These are phyloP conservation scores for Plectropomus leopardus DNA, from an alignment of 2,113 vertebrate genomes.

Conservation along the genomic window DNA sequence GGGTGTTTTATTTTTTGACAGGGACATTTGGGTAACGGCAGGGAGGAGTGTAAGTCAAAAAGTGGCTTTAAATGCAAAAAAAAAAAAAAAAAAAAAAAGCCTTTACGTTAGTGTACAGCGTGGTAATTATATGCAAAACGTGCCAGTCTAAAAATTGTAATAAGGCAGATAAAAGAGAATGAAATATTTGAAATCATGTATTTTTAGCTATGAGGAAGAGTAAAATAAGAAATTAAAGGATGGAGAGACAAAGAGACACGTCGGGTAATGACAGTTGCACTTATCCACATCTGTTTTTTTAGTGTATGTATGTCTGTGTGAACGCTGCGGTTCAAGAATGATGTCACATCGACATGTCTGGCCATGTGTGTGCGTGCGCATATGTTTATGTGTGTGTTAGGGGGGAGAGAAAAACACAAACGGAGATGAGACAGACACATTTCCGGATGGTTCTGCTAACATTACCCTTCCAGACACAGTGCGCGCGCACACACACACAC, in stretches of 20 bases:
- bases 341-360: constrained; percentile 77
- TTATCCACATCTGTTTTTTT: constrained; percentile 71
- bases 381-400: constrained; percentile 16
- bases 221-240: constrained; percentile 69
- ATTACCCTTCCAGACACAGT: constrained; percentile 59
- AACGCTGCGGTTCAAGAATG: constrained; percentile 68
- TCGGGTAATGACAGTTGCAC: constrained; percentile 68
- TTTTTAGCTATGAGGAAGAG: constrained; percentile 62
- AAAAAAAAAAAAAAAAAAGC: constrained; percentile 32
- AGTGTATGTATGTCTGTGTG: constrained; percentile 28
- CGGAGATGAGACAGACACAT: constrained; percentile 75
- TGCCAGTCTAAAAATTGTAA: constrained; percentile 61
- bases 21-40: constrained; percentile 61
- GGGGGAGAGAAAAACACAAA: constrained; percentile 58
- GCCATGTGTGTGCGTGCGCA: constrained; percentile 47
- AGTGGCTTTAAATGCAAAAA: constrained; percentile 50
- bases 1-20: constrained; percentile 66
- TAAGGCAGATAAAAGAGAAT: constrained; percentile 59
- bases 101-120: constrained; percentile 51
- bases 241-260: constrained; percentile 53
- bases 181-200: constrained; percentile 64
- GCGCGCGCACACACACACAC: constrained; percentile 23
- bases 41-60: constrained; percentile 53
- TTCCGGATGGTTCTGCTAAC: constrained; percentile 68
- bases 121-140: constrained; percentile 69